Conservation (phyloP, 2,113 vertebrate species). For the Coturnix japonica region DNA sequence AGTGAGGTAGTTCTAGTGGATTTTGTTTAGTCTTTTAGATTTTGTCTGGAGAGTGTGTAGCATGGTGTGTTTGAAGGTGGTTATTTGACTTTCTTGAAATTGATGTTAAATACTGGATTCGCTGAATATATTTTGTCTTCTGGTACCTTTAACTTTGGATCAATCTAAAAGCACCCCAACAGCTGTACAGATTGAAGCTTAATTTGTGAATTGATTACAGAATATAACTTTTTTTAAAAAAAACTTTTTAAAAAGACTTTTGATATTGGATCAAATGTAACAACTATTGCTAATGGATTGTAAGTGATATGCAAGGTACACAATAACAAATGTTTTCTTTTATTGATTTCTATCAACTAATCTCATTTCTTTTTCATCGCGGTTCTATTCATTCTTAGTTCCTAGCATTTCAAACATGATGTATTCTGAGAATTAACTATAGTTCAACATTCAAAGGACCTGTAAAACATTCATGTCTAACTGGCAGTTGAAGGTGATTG, state of each 20-base stretch:
- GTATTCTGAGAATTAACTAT: conserved; percentile 16
- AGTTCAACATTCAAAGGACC: not conserved
- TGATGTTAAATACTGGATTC: not conserved
- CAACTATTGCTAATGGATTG: not conserved
- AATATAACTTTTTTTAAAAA: not conserved
- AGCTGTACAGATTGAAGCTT: not conserved
- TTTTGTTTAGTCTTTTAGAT: not conserved
- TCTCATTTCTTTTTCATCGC: not conserved
- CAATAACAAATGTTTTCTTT: not conserved
- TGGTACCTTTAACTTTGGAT: not conserved
- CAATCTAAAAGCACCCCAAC: not conserved
- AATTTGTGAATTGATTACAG: not conserved
- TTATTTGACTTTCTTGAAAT: not conserved
- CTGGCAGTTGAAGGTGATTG: not conserved
- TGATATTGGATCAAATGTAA: not conserved
- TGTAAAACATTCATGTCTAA: not conserved
- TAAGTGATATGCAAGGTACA: not conserved
- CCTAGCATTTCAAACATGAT: not conserved
- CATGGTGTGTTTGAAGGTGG: not conserved
- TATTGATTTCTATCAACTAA: not conserved
- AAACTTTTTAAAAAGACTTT: not conserved
- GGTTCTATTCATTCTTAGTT: not conserved
- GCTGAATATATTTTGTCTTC: not conserved
- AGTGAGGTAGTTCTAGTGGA: not conserved
- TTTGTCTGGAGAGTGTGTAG: not conserved